Evolutionary conservation across 2,113 vertebrate species (phyloP).

Genomic region (Procapra przewalskii): DNA sequence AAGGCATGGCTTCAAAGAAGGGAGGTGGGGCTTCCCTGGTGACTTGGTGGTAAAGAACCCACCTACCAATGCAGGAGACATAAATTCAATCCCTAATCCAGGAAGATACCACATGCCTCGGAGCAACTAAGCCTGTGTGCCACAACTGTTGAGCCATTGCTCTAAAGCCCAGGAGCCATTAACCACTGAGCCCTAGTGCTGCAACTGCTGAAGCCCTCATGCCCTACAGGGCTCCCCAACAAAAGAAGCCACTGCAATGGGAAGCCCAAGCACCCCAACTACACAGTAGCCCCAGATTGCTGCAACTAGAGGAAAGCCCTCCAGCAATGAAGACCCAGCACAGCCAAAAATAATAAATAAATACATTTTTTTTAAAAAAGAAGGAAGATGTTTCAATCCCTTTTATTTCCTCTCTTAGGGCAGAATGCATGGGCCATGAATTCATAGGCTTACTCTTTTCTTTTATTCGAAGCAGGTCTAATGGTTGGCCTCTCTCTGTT

Average conservation of each 20-base stretch:
- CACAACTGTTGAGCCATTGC: background rate
- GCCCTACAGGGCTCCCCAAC: background rate
- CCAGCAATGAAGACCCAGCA: background rate
- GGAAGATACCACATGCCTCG: background rate
- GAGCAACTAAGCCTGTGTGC: background rate
- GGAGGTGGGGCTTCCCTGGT: background rate
- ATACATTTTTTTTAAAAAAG: background rate
- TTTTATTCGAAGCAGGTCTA: background rate
- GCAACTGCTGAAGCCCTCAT: background rate
- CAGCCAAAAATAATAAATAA: background rate
- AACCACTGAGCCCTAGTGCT: background rate
- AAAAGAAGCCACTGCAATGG: background rate
- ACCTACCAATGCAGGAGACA: background rate
- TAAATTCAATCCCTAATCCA: background rate
- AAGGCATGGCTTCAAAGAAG: background rate
- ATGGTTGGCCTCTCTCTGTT: background rate
- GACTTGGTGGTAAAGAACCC: background rate
- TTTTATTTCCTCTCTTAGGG: background rate
- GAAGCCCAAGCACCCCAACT: background rate
- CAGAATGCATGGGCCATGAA: background rate
- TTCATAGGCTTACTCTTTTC: background rate
- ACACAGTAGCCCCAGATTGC: fast-evolving
- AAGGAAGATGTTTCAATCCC: background rate
- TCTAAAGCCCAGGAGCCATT: background rate
- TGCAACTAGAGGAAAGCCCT: background rate